Conservation (phyloP, 2,888 invertebrate genomes). For the Phoronis australis region DNA sequence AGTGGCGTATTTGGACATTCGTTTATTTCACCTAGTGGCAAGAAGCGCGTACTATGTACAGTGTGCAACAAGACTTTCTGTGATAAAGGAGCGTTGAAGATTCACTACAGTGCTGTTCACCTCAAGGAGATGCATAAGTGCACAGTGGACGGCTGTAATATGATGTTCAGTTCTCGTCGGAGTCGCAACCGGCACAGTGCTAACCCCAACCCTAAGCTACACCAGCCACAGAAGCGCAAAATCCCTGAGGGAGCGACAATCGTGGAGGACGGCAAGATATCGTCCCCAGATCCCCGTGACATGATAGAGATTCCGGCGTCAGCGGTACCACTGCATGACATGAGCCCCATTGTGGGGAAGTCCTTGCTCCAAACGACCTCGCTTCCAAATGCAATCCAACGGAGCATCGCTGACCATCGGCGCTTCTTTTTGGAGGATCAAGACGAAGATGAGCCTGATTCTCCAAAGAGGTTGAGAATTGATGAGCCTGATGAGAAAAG, state of each 20-base stretch:
- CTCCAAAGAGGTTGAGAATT: constrained; percentile 34
- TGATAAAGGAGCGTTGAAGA: constrained; percentile 98
- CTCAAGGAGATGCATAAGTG: constrained; percentile 99
- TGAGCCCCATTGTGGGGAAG: neutral
- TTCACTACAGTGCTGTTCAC: constrained; percentile 98
- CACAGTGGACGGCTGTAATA: constrained; percentile 96
- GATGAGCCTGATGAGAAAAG: constrained; percentile 22
- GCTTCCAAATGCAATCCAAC: neutral
- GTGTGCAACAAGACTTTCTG: constrained; percentile 98
- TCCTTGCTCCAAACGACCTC: neutral
- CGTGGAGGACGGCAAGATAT: constrained; percentile 21
- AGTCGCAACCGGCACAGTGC: constrained; percentile 95
- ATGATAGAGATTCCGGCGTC: neutral
- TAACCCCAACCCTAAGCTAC: constrained; percentile 96
- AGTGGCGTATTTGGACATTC: constrained; percentile 42
- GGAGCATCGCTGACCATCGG: constrained; percentile 26
- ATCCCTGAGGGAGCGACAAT: constrained; percentile 56
- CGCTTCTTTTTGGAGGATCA: constrained; percentile 33
- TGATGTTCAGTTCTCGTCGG: constrained; percentile 97
- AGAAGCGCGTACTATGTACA: constrained; percentile 95
- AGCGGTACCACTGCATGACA: neutral
- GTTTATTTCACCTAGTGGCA: constrained; percentile 55
- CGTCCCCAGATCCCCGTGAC: neutral
- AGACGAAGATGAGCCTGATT: no score
- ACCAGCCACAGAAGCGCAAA: constrained; percentile 90